These are phyloP conservation scores for Benthosema pterotum DNA, from an alignment of 2,797 vertebrate species.

Conservation along the genomic window DNA sequence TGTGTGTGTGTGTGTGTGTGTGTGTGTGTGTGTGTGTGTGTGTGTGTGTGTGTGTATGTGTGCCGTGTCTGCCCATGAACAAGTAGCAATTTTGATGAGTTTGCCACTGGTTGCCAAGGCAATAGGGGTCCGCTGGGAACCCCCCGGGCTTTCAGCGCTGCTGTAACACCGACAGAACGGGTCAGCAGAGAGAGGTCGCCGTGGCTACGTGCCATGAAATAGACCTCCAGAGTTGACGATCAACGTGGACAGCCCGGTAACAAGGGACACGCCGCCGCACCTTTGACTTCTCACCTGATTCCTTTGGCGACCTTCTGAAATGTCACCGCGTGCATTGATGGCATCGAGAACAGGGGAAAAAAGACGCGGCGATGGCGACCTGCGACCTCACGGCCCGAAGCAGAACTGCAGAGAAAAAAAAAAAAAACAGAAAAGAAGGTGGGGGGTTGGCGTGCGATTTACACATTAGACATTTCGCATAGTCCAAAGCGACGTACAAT, in stretches of 20 bases:
- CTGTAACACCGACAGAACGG: slow-evolving; percentile 51
- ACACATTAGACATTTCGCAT: background rate
- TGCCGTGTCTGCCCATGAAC: background rate
- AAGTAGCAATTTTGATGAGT: slow-evolving; percentile 57
- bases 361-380: slow-evolving; percentile 1
- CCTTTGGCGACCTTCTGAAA: slow-evolving; percentile 36
- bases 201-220: slow-evolving; percentile 43
- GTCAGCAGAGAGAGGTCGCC: slow-evolving; percentile 52
- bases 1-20: too few relatives aligned
- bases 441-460: background rate
- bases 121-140: slow-evolving; percentile 34
- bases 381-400: slow-evolving; percentile 13
- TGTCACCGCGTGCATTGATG: slow-evolving; percentile 40
- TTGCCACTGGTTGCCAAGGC: slow-evolving; percentile 55
- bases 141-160: slow-evolving; percentile 32
- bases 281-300: slow-evolving; percentile 43
- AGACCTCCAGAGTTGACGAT: slow-evolving; percentile 52
- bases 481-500: too few relatives aligned
- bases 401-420: background rate
- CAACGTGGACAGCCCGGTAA: slow-evolving; percentile 52
- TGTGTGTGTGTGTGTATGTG: background rate
- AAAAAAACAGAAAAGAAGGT: background rate
- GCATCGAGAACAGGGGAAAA: background rate
- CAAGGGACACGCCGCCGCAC: slow-evolving; percentile 40
- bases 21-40: background rate